phyloP scores from a whole-genome alignment of 2,113 vertebrate species.

The Clarias magur region DNA sequence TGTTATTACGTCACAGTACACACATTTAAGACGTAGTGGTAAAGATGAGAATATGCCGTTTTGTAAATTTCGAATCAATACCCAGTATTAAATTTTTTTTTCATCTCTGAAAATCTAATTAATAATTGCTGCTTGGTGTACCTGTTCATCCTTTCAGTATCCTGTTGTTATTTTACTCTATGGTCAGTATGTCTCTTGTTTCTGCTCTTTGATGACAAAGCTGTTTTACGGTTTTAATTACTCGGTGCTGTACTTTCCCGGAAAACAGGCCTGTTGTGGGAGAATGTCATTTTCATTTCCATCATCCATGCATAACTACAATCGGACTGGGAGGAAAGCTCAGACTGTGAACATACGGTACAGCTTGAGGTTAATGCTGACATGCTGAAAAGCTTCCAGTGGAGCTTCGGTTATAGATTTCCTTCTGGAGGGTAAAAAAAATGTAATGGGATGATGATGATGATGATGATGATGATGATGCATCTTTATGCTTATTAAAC shows the following conservation, averaged over 20 bases:
- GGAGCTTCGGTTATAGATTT: background rate
- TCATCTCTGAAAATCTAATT: background rate
- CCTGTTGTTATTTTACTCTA: background rate
- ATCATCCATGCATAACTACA: background rate
- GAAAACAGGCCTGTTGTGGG: background rate
- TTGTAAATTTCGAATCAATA: background rate
- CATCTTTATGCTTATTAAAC: background rate
- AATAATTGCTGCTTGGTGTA: background rate
- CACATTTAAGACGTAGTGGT: background rate
- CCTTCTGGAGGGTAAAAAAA: background rate
- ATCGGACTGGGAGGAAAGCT: background rate
- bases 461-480: slow-evolving; percentile 10
- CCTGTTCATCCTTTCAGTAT: background rate
- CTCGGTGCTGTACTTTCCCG: background rate
- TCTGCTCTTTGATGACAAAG: background rate
- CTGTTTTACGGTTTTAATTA: background rate
- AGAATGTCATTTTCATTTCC: slow-evolving; percentile 15
- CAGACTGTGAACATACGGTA: background rate
- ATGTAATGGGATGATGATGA: background rate
- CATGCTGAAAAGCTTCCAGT: background rate
- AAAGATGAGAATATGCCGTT: background rate
- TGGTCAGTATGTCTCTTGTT: background rate
- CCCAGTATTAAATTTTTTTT: background rate
- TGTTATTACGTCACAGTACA: background rate
- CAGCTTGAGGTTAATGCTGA: background rate